phyloP scores from a whole-genome alignment of 2,888 invertebrate species.

The Melolontha melolontha region DNA sequence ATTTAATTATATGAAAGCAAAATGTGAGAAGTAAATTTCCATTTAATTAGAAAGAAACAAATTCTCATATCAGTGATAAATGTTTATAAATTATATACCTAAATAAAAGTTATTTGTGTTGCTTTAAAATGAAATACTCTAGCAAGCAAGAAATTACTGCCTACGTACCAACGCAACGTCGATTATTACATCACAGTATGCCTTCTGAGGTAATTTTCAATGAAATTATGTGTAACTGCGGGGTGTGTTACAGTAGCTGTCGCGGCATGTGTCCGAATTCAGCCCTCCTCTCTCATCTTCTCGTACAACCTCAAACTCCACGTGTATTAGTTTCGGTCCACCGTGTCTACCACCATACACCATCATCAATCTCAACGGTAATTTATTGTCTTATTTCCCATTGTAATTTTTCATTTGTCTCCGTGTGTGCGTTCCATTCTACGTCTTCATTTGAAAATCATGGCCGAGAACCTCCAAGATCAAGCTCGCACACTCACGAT shows the following conservation, averaged over 20 bases:
- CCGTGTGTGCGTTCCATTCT: slow-evolving; percentile 49
- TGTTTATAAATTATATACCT: slow-evolving; percentile 24
- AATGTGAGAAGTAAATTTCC: too few relatives aligned
- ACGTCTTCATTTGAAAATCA: slow-evolving; percentile 56
- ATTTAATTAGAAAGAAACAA: neutral
- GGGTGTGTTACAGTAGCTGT: slow-evolving; percentile 50
- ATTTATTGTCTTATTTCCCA: slow-evolving; percentile 63
- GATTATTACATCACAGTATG: slow-evolving; percentile 53
- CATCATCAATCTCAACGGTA: slow-evolving; percentile 62
- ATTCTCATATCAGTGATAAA: slow-evolving; percentile 8
- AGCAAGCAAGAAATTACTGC: slow-evolving; percentile 34
- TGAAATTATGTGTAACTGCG: slow-evolving; percentile 52
- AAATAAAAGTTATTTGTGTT: slow-evolving; percentile 33
- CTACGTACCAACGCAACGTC: slow-evolving; percentile 45
- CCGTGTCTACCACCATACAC: slow-evolving; percentile 46
- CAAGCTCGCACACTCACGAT: slow-evolving; percentile 39
- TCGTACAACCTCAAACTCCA: slow-evolving; percentile 27
- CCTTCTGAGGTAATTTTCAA: slow-evolving; percentile 50
- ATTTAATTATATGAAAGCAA: too few relatives aligned
- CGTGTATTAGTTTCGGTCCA: slow-evolving; percentile 59
- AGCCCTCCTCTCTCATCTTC: slow-evolving; percentile 36
- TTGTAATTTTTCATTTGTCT: slow-evolving; percentile 58
- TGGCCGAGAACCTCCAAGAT: slow-evolving; percentile 50
- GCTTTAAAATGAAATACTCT: slow-evolving; percentile 1
- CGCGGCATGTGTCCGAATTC: slow-evolving; percentile 47